Percentiles rank a stretch among this genome's conserved stretches.
phyloP scores from a whole-genome alignment of 2,797 vertebrate species.

The Anguilla megastoma region DNA sequence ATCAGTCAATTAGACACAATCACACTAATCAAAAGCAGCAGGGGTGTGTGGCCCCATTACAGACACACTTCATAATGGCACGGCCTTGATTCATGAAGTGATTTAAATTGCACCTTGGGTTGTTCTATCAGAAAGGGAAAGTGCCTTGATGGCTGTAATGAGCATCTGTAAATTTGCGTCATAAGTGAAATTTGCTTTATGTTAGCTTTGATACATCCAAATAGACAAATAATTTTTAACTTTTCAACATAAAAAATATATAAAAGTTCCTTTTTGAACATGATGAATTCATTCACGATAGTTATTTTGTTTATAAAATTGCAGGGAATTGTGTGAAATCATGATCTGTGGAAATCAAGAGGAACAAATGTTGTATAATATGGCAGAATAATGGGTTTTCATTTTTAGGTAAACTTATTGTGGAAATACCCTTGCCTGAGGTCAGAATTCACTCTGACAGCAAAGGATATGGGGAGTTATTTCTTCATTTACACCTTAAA shows the following conservation, averaged over 20 bases:
- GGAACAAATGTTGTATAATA: not conserved
- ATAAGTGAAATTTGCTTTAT: not conserved
- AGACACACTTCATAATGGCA: constrained; percentile 17
- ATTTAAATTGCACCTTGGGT: constrained; percentile 19
- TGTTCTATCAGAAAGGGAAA: not conserved
- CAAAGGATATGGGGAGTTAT: constrained; percentile 9
- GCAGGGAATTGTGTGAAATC: not conserved
- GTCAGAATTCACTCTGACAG: not conserved
- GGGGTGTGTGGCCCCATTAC: not conserved
- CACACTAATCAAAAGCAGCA: constrained; percentile 12
- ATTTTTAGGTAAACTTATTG: not conserved
- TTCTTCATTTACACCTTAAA: constrained; percentile 15
- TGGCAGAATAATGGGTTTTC: not conserved
- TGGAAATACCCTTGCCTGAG: not conserved
- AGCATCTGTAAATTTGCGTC: not conserved
- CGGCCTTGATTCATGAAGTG: constrained; percentile 13
- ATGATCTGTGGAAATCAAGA: not conserved
- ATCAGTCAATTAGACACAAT: constrained; percentile 23
- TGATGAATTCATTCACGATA: too few relatives aligned
- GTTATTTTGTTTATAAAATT: not conserved
- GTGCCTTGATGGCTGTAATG: not conserved
- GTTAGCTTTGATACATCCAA: not conserved
- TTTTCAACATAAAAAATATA: not conserved
- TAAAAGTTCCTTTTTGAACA: not conserved
- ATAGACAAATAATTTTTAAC: not conserved